These are phyloP conservation scores for Autographa pulchrina DNA, from an alignment of 2,888 invertebrate species.

Conservation along the genomic window DNA sequence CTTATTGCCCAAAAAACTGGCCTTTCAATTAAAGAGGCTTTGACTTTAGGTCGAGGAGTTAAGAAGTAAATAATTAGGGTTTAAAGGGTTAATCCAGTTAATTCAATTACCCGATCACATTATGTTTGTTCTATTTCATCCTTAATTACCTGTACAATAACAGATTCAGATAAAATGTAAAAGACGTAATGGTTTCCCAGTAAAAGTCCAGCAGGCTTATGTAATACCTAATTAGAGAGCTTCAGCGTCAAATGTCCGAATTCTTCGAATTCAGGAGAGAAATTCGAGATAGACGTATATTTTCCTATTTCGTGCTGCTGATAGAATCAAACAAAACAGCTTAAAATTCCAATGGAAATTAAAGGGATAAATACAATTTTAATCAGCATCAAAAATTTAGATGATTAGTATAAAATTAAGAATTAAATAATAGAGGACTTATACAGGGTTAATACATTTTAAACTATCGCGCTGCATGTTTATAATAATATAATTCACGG, in stretches of 20 bases:
- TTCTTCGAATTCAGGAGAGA: background rate
- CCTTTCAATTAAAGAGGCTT: background rate
- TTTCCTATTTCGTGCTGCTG: background rate
- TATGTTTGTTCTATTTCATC: background rate
- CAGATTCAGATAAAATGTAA: background rate
- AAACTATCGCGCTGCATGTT: too few species aligned
- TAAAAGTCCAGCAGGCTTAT: background rate
- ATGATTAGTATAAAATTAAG: background rate
- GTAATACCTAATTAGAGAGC: background rate
- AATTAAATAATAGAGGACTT: constrained; percentile 5
- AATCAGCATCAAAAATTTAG: background rate
- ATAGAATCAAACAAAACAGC: background rate
- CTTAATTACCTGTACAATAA: background rate
- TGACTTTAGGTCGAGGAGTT: constrained; percentile 1
- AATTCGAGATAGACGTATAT: background rate
- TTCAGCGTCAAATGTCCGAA: constrained; percentile 1
- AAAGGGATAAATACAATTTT: background rate
- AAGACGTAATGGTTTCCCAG: background rate
- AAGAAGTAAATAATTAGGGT: constrained; percentile 4
- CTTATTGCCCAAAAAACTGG: background rate
- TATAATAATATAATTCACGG: too few species aligned
- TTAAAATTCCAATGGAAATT: background rate
- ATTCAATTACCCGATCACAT: constrained; percentile 1
- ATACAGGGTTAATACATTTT: constrained; percentile 11
- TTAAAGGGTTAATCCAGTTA: constrained; percentile 2